A percentile compares a stretch with the other conserved stretches of the same genome.
Evolutionary conservation across 2,797 vertebrate species (phyloP).

Genomic region (Eutrigla gurnardus): DNA sequence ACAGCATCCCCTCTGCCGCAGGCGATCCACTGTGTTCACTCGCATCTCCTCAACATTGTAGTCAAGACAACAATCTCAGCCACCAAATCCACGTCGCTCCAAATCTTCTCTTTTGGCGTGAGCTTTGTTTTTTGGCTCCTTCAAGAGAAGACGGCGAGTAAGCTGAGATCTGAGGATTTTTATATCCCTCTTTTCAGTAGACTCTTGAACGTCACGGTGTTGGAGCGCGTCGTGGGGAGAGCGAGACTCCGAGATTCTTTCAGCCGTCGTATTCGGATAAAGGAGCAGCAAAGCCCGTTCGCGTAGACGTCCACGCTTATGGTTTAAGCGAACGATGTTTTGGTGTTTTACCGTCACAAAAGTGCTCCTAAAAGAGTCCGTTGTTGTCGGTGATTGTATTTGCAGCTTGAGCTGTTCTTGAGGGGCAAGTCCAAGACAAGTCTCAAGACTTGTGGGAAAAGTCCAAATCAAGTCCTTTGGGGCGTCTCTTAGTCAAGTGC

Average conservation of each 20-base stretch:
- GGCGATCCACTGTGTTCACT: conserved; percentile 46
- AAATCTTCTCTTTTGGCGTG: conserved; percentile 54
- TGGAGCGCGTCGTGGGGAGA: conserved; percentile 4
- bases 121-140: conserved; percentile 46
- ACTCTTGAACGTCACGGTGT: conserved; percentile 25
- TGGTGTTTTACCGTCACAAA: neutral
- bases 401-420: neutral
- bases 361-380: neutral
- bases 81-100: conserved; percentile 52
- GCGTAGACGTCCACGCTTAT: neutral
- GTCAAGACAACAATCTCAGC: conserved; percentile 59
- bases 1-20: conserved; percentile 39
- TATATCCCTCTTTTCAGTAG: conserved; percentile 54
- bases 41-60: conserved; percentile 49
- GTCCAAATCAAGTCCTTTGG: neutral
- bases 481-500: neutral
- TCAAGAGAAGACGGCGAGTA: conserved; percentile 23
- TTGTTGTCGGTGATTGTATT: neutral
- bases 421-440: neutral
- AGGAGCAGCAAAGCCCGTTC: neutral
- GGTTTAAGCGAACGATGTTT: neutral
- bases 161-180: conserved; percentile 57
- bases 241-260: conserved; percentile 15
- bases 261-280: conserved; percentile 10
- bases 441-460: neutral